These are phyloP conservation scores for Gymnoscopelus microlampas DNA, from an alignment of 2,797 vertebrate genomes.

Conservation along the genomic window DNA sequence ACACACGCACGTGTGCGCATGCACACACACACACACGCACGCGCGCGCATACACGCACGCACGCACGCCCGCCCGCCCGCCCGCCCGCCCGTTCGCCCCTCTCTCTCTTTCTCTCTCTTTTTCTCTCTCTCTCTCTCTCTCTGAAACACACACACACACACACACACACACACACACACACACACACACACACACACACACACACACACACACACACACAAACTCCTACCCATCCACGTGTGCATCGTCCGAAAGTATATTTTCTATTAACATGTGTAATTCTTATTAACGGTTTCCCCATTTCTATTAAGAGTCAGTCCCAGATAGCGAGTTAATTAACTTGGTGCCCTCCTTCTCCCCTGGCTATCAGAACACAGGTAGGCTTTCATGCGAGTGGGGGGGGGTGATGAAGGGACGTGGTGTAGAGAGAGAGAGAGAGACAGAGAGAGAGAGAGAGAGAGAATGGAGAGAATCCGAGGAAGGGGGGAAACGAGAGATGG, in stretches of 20 bases:
- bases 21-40: slow-evolving; percentile 5
- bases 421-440: background rate
- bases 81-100: no score
- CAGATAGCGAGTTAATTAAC: slow-evolving; percentile 79
- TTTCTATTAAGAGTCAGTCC: slow-evolving; percentile 71
- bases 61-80: no score
- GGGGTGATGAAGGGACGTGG: background rate
- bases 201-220: slow-evolving; percentile 16
- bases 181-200: slow-evolving; percentile 19
- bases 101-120: background rate
- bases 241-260: slow-evolving; percentile 40
- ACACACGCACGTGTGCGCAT: slow-evolving; percentile 2
- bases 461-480: background rate
- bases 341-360: slow-evolving; percentile 68
- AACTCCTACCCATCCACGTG: slow-evolving; percentile 26
- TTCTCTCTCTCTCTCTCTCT: no score
- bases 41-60: slow-evolving; percentile 21
- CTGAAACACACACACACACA: slow-evolving; percentile 13
- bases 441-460: background rate
- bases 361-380: slow-evolving; percentile 77
- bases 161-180: slow-evolving; percentile 7
- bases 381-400: slow-evolving; percentile 75
- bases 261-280: slow-evolving; percentile 47
- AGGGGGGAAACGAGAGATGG: slow-evolving; percentile 45
- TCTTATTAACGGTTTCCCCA: slow-evolving; percentile 68